Evolutionary conservation across 2,888 invertebrate genomes (phyloP).

Genomic region (Callosobruchus maculatus): DNA sequence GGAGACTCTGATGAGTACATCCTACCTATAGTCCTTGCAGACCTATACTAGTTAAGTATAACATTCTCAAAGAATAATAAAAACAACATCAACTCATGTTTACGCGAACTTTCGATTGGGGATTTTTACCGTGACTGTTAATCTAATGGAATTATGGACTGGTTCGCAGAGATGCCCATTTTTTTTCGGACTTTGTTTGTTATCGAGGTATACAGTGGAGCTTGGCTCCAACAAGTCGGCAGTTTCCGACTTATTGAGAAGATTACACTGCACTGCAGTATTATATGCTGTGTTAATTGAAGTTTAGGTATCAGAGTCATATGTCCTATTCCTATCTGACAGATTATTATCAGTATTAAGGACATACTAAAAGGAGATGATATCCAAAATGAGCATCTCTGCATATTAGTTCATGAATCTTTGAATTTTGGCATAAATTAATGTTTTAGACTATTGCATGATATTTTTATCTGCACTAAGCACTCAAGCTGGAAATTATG

Average conservation of each 20-base stretch:
- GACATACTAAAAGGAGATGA: conserved; percentile 18
- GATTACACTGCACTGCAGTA: background rate
- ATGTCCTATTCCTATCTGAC: conserved; percentile 3
- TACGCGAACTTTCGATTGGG: conserved; percentile 3
- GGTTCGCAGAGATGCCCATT: background rate
- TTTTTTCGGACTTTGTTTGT: background rate
- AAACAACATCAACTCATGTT: conserved; percentile 18
- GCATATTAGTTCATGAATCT: background rate
- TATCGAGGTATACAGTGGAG: no score
- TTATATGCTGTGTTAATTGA: background rate
- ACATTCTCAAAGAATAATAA: conserved; percentile 15
- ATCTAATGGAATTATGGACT: background rate
- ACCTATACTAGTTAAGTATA: conserved; percentile 50
- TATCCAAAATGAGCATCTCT: background rate
- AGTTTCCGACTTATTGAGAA: background rate
- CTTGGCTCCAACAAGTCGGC: background rate
- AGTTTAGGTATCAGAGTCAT: background rate
- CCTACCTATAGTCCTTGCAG: conserved; percentile 55
- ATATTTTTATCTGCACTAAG: conserved; percentile 7
- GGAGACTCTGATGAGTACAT: conserved; percentile 59
- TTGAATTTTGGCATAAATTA: conserved; percentile 5
- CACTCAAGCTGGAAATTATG: background rate
- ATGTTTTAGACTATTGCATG: background rate
- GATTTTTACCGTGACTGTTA: background rate
- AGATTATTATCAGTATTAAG: conserved; percentile 11